Percentiles rank a stretch among this genome's conserved stretches.
Evolutionary conservation across 2,797 vertebrate species (phyloP).

Genomic region (Sebastes itinus): DNA sequence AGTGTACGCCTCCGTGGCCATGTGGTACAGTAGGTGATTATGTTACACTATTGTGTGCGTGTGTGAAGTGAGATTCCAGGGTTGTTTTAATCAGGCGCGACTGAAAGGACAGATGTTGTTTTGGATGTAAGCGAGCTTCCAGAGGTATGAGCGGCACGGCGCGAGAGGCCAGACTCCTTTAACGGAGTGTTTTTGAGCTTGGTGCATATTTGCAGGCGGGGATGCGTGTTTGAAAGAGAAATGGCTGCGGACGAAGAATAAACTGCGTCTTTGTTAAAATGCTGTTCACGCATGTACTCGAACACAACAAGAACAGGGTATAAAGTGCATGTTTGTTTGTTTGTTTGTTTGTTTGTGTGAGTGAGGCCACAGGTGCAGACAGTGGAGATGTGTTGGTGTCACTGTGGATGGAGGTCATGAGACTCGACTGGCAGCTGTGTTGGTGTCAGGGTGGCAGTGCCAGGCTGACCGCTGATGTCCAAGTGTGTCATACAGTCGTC

Average conservation of each 20-base stretch:
- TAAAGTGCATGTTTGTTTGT: slow-evolving; percentile 11
- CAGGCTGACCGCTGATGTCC: slow-evolving; percentile 67
- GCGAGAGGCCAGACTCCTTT: slow-evolving; percentile 15
- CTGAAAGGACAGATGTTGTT: slow-evolving; percentile 75
- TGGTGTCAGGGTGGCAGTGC: slow-evolving; percentile 66
- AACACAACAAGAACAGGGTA: neutral
- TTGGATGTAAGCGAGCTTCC: slow-evolving; percentile 58
- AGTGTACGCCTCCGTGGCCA: slow-evolving; percentile 41
- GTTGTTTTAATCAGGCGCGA: slow-evolving; percentile 59
- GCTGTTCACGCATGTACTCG: neutral
- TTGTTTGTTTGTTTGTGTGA: neutral
- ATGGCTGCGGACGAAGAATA: neutral
- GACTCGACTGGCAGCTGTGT: slow-evolving; percentile 81
- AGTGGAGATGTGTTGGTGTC: slow-evolving; percentile 76
- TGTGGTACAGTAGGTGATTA: slow-evolving; percentile 55
- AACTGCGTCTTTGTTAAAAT: neutral
- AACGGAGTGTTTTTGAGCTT: neutral
- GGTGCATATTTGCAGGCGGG: neutral
- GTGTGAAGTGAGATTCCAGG: slow-evolving; percentile 48
- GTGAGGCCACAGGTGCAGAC: slow-evolving; percentile 79
- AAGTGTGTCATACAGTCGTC: slow-evolving; percentile 31
- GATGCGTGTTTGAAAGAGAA: neutral
- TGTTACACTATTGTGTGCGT: slow-evolving; percentile 54
- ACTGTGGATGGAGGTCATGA: slow-evolving; percentile 76
- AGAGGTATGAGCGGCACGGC: slow-evolving; percentile 29